Evolutionary conservation across 2,797 vertebrate species (phyloP), one percentile per base, ranked within the genome.

Genomic region (Hafferia zeledoni): DNA sequence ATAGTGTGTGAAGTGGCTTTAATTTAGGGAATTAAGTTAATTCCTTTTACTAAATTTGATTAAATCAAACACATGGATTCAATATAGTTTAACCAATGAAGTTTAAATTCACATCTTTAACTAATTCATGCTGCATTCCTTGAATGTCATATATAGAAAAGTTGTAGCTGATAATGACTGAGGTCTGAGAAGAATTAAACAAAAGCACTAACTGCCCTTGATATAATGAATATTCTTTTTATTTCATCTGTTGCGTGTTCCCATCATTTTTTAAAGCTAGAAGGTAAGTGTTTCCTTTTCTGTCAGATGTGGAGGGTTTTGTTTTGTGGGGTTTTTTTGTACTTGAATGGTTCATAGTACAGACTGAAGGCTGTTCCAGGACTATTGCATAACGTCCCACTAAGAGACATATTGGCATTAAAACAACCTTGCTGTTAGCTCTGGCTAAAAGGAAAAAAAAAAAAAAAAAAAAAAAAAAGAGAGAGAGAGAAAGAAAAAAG

Each of bases 21-120:
- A 82, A 92, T 90, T 89, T 87, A 76, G 25, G 44, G 67, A 93
- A 94, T 89, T 96, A 85, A 76, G 44, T 69, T 77, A 64, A 83
- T 81, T 76, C 30, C 61, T 82, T 69, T 61, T 39, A 49, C 13
- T 56, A 87, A 84, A 92, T 87, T 76, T 69, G 28, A 74, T 87
- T 90, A 89, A 95, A 87, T 59, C 52, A 84, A 72, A 84, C 59
- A 63, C 55, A 69, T 47, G 16, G 16, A 55, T 93, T 87, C 60
- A 87, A 24, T 87, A 69, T 27, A 27, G 16, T 83, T 84, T 90
- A 93, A 47, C 37, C 57, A 88, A 37, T 61, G 65, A 78, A 63
- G 53, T 53, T 87, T 87, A 83, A 35, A 79, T 65, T 77, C 50
- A 46, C 22, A 75, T 83, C 17, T 86, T 80, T 75, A 78, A 84